Percentiles rank a stretch among this genome's conserved stretches.
phyloP scores from a whole-genome alignment of 35 echinoderm and acorn worm species.

The Patiria miniata region DNA sequence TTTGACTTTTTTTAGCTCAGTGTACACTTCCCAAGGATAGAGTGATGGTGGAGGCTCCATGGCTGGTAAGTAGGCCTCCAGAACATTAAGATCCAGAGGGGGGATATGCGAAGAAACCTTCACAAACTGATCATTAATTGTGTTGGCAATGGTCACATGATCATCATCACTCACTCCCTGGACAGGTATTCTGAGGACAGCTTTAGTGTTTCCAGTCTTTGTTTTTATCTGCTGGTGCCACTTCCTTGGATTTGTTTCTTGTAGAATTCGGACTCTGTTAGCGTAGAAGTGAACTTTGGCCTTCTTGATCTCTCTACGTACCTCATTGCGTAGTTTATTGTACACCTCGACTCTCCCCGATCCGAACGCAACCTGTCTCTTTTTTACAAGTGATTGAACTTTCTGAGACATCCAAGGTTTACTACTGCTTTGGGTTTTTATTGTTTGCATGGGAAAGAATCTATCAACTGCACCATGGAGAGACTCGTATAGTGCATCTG shows the following conservation, averaged over 20 bases:
- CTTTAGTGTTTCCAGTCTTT: slow-evolving; percentile 22
- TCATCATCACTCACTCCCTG: slow-evolving; percentile 27
- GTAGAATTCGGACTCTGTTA: slow-evolving; percentile 11
- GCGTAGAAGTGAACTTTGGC: slow-evolving; percentile 15
- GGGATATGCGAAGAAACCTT: not conserved
- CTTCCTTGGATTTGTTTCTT: slow-evolving; percentile 25
- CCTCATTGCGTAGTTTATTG: too few relatives aligned
- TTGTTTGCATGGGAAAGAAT: too few relatives aligned
- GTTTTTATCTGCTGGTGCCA: slow-evolving; percentile 38
- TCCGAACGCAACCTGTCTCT: too few relatives aligned
- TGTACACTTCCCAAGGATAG: slow-evolving; percentile 57
- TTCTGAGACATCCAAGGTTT: too few relatives aligned
- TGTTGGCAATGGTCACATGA: slow-evolving; percentile 22
- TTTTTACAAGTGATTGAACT: too few relatives aligned
- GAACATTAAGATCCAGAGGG: not conserved
- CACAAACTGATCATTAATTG: slow-evolving; percentile 13
- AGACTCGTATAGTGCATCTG: too few relatives aligned
- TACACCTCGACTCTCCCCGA: too few relatives aligned
- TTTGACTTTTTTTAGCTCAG: slow-evolving; percentile 39
- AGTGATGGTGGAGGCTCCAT: not conserved
- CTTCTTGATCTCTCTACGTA: slow-evolving; percentile 6
- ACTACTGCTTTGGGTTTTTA: too few relatives aligned
- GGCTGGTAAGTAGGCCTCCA: slow-evolving; percentile 6
- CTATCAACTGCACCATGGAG: too few relatives aligned
- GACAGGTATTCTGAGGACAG: slow-evolving; percentile 21